Base-by-base conservation (phyloP, 2,888 invertebrate species). In the Thymelicus lineola region DNA sequence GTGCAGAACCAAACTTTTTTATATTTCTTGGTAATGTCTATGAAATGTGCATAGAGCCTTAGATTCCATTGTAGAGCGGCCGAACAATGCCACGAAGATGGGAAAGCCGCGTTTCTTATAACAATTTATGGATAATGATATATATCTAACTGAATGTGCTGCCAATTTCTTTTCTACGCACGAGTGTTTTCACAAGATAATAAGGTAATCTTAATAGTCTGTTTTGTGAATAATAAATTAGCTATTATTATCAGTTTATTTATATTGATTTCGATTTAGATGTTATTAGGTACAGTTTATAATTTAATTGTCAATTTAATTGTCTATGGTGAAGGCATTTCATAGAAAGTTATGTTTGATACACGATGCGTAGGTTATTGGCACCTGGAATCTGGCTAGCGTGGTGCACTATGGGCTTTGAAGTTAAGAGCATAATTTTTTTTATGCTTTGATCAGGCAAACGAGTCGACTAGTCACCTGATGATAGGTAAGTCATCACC, bases 61-160 rank as follows among this genome's bases (percentile, higher is more conserved):
- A 50, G 9, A n/a, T 36, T 28, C 45, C 42, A 53, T 45, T 62
- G 62, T 57, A 36, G 68, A 68, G 36, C 62, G 68, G 35, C 20
- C 46, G 60, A 69, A 68, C 68, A 60, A 64, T 67, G 71, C 61
- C 20, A 64, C 58, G 58, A 50, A 64, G 63, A 69, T 69, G 69
- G 69, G 69, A 69, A 64, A 69, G 58, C 58, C 7, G 42, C 57
- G 58, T 69, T 69, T 69, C 69, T 69, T 69, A 58, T 63, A 63
- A 69, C 63, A 63, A 69, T 69, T 61, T 68, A 68, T 68, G 67
- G 67, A 38, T 60, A 67, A 61, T 67, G 53, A 67, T 67, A 61
- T 61, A 67, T 55, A 60, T 53, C 53, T 42, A 61, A 35, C 53
- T 55, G 53, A 66, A 36, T 42, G 48, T 45, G 46, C 42, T 57